Percentiles rank a stretch among this genome's conserved stretches.
Conservation (phyloP, 2,113 vertebrate species). For the Ochotona princeps region DNA sequence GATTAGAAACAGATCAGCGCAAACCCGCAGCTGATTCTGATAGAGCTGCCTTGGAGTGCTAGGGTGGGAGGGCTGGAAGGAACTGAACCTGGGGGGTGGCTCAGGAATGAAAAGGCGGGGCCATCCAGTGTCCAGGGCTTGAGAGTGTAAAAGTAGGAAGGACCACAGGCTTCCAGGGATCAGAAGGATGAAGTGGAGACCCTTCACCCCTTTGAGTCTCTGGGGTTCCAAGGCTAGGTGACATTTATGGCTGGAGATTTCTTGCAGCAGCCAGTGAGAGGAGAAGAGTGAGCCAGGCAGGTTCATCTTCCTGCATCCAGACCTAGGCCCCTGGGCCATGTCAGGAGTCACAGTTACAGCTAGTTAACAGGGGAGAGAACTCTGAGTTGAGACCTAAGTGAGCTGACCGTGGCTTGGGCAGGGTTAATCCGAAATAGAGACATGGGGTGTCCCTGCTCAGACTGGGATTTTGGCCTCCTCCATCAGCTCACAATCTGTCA, state of each 20-base stretch:
- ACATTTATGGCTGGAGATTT: constrained; percentile 34
- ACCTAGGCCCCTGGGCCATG: not conserved
- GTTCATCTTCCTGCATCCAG: constrained; percentile 5
- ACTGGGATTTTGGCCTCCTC: constrained; percentile 34
- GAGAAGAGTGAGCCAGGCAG: not conserved
- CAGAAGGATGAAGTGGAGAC: not conserved
- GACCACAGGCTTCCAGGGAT: not conserved
- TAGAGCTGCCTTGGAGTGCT: constrained; percentile 72
- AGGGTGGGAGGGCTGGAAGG: constrained; percentile 73
- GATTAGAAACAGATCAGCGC: constrained; percentile 83
- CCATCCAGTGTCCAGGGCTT: constrained; percentile 25
- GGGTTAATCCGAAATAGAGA: constrained; percentile 3
- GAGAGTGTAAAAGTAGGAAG: not conserved
- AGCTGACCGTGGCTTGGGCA: constrained; percentile 22
- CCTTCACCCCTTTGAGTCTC: not conserved
- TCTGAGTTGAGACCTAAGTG: not conserved
- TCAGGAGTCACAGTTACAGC: constrained; percentile 1
- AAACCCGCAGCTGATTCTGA: constrained; percentile 81
- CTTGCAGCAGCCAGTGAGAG: constrained; percentile 19
- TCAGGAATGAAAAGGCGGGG: constrained; percentile 45
- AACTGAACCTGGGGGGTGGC: constrained; percentile 55
- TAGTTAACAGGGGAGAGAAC: not conserved
- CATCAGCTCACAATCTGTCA: not conserved
- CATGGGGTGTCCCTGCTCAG: not conserved
- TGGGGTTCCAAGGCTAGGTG: not conserved